Evolutionary conservation across 2,888 invertebrate species (phyloP).

Genomic region (Loripinus fragilis): DNA sequence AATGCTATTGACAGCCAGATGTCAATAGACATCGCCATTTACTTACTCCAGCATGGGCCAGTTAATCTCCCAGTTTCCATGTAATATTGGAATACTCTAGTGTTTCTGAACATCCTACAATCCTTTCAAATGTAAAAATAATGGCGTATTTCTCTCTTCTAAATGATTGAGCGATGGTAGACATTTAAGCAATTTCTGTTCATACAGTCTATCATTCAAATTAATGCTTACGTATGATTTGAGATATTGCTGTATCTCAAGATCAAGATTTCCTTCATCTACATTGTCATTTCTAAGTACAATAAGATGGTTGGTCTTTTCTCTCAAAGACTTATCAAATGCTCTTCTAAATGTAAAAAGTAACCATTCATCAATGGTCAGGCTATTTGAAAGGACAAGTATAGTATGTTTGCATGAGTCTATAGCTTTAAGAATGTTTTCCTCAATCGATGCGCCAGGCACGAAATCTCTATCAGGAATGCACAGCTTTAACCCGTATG

Average conservation of each 20-base stretch:
- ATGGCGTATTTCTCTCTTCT: too few species aligned
- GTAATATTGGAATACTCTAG: too few species aligned
- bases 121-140: too few species aligned
- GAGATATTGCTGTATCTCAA: slow-evolving; percentile 57
- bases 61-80: too few species aligned
- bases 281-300: slow-evolving; percentile 49
- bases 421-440: slow-evolving; percentile 62
- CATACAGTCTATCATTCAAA: slow-evolving; percentile 44
- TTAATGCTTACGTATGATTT: slow-evolving; percentile 56
- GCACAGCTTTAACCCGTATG: slow-evolving; percentile 48
- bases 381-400: slow-evolving; percentile 53
- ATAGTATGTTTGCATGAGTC: slow-evolving; percentile 52
- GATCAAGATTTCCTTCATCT: slow-evolving; percentile 29
- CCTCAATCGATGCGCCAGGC: slow-evolving; percentile 63
- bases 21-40: too few species aligned
- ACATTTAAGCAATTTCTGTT: slow-evolving; percentile 46
- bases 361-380: slow-evolving; percentile 63
- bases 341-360: slow-evolving; percentile 62
- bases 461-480: slow-evolving; percentile 66
- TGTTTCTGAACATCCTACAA: too few species aligned
- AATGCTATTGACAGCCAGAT: too few species aligned
- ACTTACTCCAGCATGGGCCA: too few species aligned
- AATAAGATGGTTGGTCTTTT: slow-evolving; percentile 62
- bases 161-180: slow-evolving; percentile 33
- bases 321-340: slow-evolving; percentile 58